Conservation (phyloP, 2,113 vertebrate genomes). For the Dascyllus trimaculatus region DNA sequence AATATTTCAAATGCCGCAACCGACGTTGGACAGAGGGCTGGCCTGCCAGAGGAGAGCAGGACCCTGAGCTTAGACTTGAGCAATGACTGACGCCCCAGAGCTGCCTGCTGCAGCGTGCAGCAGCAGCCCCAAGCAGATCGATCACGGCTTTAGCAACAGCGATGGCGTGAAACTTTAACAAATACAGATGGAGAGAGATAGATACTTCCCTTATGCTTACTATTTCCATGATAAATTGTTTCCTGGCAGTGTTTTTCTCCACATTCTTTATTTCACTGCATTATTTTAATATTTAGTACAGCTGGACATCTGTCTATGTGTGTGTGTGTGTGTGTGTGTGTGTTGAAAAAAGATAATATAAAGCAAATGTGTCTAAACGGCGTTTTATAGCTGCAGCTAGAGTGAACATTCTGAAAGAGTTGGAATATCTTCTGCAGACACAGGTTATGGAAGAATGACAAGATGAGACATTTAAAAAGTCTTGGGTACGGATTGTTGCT, state of each 20-base stretch:
- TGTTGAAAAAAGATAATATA: neutral
- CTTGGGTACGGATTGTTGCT: neutral
- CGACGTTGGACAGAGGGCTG: constrained; percentile 52
- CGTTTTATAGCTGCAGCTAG: neutral
- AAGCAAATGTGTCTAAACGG: neutral
- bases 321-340: neutral
- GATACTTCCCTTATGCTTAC: constrained; percentile 63
- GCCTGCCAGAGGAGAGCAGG: constrained; percentile 51
- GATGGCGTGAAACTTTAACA: constrained; percentile 72
- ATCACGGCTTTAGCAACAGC: constrained; percentile 69
- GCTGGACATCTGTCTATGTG: constrained; percentile 4
- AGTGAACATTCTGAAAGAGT: constrained; percentile 9
- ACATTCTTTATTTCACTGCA: constrained; percentile 47
- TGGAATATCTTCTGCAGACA: neutral
- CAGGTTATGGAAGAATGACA: neutral
- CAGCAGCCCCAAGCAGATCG: constrained; percentile 65
- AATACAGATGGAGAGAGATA: constrained; percentile 71
- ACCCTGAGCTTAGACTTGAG: constrained; percentile 65
- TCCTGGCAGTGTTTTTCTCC: constrained; percentile 54
- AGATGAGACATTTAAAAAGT: constrained; percentile 7
- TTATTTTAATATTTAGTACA: constrained; percentile 39
- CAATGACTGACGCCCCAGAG: constrained; percentile 68
- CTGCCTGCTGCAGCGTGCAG: constrained; percentile 51
- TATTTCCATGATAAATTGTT: constrained; percentile 71
- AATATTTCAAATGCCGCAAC: constrained; percentile 68